phyloP scores from a whole-genome alignment of 2,113 vertebrate species.

The Sebastes fasciatus region DNA sequence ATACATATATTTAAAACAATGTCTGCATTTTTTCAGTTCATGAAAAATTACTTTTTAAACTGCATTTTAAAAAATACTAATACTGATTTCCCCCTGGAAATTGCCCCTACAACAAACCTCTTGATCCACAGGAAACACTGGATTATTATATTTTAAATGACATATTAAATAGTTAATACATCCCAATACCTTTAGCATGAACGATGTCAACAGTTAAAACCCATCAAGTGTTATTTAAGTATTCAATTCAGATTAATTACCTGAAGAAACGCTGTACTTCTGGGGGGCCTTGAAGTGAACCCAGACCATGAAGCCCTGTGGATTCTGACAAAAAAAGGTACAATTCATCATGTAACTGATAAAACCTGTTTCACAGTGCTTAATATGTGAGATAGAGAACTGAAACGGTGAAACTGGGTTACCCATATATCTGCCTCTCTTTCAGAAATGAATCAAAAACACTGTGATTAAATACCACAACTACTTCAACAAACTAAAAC shows the following conservation, averaged over 20 bases:
- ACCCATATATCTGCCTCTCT: not conserved
- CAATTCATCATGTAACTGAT: not conserved
- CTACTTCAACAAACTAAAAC: not conserved
- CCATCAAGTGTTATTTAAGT: not conserved
- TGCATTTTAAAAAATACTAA: not conserved
- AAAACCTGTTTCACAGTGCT: not conserved
- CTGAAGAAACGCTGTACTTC: constrained; percentile 85
- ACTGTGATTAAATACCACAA: not conserved
- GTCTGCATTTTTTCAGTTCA: not conserved
- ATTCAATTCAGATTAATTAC: constrained; percentile 76
- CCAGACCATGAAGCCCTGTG: constrained; percentile 91
- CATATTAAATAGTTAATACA: not conserved
- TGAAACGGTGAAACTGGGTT: not conserved
- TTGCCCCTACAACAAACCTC: not conserved
- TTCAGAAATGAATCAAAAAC: not conserved
- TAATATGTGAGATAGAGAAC: not conserved
- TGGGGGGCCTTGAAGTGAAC: constrained; percentile 92
- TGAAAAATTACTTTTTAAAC: not conserved
- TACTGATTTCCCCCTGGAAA: not conserved
- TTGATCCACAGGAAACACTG: not conserved
- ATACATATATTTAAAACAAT: not conserved
- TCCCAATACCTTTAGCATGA: not conserved
- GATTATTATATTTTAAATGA: not conserved
- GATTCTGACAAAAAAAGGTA: constrained; percentile 81
- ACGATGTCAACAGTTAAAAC: not conserved